Base-by-base conservation (phyloP, 2,113 vertebrate genomes). In the Channa maculata region DNA sequence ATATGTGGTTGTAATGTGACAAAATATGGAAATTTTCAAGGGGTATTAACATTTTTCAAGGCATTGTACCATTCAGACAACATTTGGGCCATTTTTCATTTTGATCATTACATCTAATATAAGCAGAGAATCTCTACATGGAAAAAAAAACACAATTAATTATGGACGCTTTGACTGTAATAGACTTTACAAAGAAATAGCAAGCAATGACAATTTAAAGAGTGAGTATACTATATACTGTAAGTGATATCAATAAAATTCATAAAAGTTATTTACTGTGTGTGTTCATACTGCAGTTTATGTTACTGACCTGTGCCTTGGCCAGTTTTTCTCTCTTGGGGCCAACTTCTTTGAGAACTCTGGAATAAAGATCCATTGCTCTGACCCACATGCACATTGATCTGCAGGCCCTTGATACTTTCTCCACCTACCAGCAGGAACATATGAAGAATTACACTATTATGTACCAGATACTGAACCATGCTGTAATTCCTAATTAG, bases 381-480 rank as follows among this genome's bases (percentile, higher is more conserved):
- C 94, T 93, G 45, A 95, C 96, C 94, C 94, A 95, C 94, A 95
- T 93, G 63, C 95, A 96, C 95, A 96, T 96, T 9, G 95, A 96
- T 71, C 84, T 94, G 61, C 95, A 97, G 0, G 95, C 94, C 84
- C 90, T 95, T 54, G 95, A 96, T n/a, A 96, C 94, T 53, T 95
- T 97, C 69, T 96, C 95, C 46, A 95, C 95, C 80, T 89, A 37
- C 44, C 4, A 65, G 15, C 33, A 83, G 36, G 4, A 70, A 46
- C n/a, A 73, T 5, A 9, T 4, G 9, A 59, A 1, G 15, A 48
- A n/a, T 70, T 14, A 0, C 0, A 65, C 2, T 5, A 53, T 24
- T 24, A 24, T 24, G 7, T n/a, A 33, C 8, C 8, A 13, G 5
- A 9, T 6, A 59, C 5, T 3, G 34, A 61, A 49, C 37, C 44